Evolutionary conservation across 2,113 vertebrate species (phyloP), one percentile per base, ranked within the genome.

Genomic region (Sciurus niger): DNA sequence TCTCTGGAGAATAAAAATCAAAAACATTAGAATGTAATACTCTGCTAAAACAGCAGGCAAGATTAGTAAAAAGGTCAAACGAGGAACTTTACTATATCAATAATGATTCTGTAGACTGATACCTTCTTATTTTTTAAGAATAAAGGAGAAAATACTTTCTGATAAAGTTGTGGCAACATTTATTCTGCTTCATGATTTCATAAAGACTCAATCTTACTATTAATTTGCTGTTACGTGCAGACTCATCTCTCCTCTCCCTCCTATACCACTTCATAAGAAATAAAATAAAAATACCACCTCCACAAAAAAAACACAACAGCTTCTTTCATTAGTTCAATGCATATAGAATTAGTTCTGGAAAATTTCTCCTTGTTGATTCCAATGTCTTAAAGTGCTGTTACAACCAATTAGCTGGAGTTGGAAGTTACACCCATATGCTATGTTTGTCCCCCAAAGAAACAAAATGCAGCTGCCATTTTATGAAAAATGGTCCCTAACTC

Each of bases 401-500:
- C 2, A 94, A 91, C 4, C 84, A 96, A 55, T 86, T 92, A 78
- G 18, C 37, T 78, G 55, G 68, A 93, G 76, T 3, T 91, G 58
- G 60, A 95, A 96, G n/a, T 24, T 84, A 7, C 48, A 89, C 22
- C 16, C 46, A 55, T 73, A 14, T 3, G 92, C 34, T n/a, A 18
- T 51, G n/a, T 67, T 28, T 40, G 20, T 65, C 37, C 18, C 18
- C 0, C 24, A 84, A 1, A 1, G 46, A 10, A 88, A 93, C 63
- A 96, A 97, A 46, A 94, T 25, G 4, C 34, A 51, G 58, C 92
- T 89, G 24, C 78, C 68, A 65, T 7, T 17, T 70, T 89, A 51
- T 68, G 43, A 91, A 96, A 96, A 79, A 95, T 0, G 28, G 84
- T 88, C 88, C 60, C 20, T 84, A 89, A 95, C 83, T 95, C 84